phyloP scores from a whole-genome alignment of 2,113 vertebrate species.

The Microtus richardsoni region DNA sequence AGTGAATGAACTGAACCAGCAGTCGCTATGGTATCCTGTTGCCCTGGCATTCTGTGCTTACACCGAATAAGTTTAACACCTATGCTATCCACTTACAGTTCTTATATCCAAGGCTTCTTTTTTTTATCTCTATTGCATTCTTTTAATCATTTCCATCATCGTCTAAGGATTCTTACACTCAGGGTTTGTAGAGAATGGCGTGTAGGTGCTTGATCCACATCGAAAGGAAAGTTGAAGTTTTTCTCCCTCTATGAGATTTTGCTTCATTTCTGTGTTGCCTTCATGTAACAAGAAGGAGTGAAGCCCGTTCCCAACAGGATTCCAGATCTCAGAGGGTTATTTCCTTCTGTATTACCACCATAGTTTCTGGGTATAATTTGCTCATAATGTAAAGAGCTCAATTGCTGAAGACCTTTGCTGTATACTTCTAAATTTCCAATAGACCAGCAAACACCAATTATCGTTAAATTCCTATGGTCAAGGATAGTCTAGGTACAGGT shows the following conservation, averaged over 20 bases:
- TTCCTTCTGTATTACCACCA: background rate
- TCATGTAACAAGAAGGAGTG: background rate
- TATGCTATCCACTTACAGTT: background rate
- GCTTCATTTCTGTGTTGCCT: background rate
- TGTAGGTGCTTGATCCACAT: background rate
- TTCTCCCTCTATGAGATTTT: background rate
- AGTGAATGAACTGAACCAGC: background rate
- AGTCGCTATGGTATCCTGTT: background rate
- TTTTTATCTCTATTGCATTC: background rate
- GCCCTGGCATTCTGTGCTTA: background rate
- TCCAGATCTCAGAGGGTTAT: background rate
- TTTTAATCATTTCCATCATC: background rate
- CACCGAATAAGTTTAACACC: background rate
- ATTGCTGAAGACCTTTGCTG: background rate
- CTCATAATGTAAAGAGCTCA: background rate
- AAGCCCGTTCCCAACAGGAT: background rate
- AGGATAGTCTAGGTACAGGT: background rate
- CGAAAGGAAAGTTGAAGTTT: background rate
- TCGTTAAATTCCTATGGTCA: background rate
- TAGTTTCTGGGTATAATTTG: constrained; percentile 5
- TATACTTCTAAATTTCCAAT: constrained; percentile 29
- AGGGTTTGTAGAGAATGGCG: background rate
- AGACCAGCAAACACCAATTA: background rate
- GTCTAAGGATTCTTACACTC: background rate
- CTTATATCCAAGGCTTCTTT: background rate